Evolutionary conservation across 2,113 vertebrate genomes (phyloP), one percentile per base, ranked within the genome.

Genomic region (Leucopsar rothschildi): DNA sequence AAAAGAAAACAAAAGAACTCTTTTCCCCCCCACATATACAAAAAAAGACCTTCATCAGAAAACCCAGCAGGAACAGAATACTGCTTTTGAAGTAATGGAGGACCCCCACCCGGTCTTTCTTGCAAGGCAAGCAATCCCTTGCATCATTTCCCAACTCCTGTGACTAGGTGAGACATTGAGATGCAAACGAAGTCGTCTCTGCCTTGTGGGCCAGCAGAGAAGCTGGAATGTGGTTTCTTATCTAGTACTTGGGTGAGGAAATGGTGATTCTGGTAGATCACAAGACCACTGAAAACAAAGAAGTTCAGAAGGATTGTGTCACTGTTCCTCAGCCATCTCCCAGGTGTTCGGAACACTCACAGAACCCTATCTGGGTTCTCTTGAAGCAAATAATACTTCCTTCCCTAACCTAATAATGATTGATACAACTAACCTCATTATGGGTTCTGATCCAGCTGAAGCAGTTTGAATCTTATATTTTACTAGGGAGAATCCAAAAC

Each of bases 221-320:
- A 80, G 69, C 52, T 78, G 79, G 95, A 95, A 97, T 96, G 92
- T 19, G 35, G 71, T 81, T 95, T 82, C 91, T 95, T 95, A 96
- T 97, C 96, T 77, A 56, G 37, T 18, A 21, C 42, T 92, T 77
- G 52, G 19, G 56, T 83, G 64, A 96, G 68, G 91, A 94, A 93
- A 94, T 78, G 57, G 93, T 82, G 68, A 59, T 84, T 82, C 59
- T 82, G 66, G 45, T 33, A 73, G 78, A 77, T 97, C 95, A 96
- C 92, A 96, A 95, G 96, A 93, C 82, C 52, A 9, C 80, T 86
- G 71, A 77, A 95, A 84, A 97, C 92, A 97, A 96, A 86, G 87
- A 78, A 11, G 2, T 77, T 90, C 78, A 88, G 60, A 77, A 63
- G 35, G 28, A 22, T 52, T 91, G 71, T 90, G 64, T 73, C 79